Evolutionary conservation across 2,797 vertebrate genomes (phyloP).

Genomic region (Pseudochirops corinnae): DNA sequence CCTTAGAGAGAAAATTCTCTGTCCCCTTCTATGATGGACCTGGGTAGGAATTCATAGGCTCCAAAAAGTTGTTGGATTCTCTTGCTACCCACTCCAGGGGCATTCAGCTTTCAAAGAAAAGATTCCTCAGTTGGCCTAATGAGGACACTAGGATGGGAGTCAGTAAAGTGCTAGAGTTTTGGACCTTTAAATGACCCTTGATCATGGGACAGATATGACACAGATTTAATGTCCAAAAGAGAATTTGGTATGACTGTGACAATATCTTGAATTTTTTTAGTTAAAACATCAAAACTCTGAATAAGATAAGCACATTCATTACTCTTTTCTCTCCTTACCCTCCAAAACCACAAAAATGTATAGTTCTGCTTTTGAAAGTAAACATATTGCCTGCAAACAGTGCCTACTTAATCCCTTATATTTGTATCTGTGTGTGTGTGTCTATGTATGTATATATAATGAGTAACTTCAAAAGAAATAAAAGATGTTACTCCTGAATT

Average conservation of each 20-base stretch:
- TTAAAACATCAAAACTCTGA: neutral
- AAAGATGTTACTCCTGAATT: neutral
- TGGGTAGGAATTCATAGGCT: neutral
- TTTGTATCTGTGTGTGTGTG: neutral
- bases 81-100: neutral
- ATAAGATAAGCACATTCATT: conserved; percentile 15
- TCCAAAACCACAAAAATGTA: neutral
- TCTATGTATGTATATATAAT: neutral
- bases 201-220: neutral
- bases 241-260: neutral
- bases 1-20: neutral
- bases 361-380: conserved; percentile 18
- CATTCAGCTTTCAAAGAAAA: neutral
- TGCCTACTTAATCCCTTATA: neutral
- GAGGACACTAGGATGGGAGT: neutral
- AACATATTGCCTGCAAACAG: neutral
- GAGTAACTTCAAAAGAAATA: conserved; percentile 3
- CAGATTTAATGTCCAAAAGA: neutral
- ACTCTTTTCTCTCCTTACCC: conserved; percentile 2
- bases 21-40: neutral
- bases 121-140: neutral
- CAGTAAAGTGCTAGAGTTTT: neutral
- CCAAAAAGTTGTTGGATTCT: neutral
- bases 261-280: conserved; percentile 22
- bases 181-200: neutral